Percentiles rank a stretch among this genome's conserved stretches.
Evolutionary conservation across 2,888 invertebrate genomes (phyloP).

Genomic region (Drosophila testacea): DNA sequence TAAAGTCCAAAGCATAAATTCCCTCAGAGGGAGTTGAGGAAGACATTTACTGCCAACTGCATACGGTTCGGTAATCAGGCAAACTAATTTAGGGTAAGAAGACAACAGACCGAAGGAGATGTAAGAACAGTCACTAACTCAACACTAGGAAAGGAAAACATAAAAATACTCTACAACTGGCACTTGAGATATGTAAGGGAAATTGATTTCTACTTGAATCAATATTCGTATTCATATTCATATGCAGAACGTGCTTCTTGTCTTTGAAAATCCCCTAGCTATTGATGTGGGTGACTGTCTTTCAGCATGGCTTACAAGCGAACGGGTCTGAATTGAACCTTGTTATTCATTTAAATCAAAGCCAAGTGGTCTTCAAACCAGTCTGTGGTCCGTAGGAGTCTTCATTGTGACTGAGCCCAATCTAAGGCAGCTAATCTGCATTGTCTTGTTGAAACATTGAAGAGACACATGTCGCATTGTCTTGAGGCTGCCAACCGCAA

Average conservation of each 20-base stretch:
- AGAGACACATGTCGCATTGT: constrained; percentile 54
- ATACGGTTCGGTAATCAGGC: constrained; percentile 47
- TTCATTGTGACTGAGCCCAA: constrained; percentile 23
- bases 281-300: constrained; percentile 50
- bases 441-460: constrained; percentile 58
- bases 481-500: constrained; percentile 52
- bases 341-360: constrained; percentile 71
- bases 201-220: constrained; percentile 50
- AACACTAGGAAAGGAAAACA: constrained; percentile 24
- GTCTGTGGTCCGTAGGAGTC: neutral
- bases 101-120: constrained; percentile 10
- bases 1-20: constrained; percentile 46
- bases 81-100: constrained; percentile 54
- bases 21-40: constrained; percentile 18
- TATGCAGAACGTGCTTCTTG: constrained; percentile 56
- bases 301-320: neutral
- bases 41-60: constrained; percentile 36
- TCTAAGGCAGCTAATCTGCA: constrained; percentile 64
- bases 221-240: constrained; percentile 64
- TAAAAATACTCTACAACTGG: constrained; percentile 13
- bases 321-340: constrained; percentile 10
- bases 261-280: constrained; percentile 31
- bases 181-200: constrained; percentile 40
- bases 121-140: constrained; percentile 36
- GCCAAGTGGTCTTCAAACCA: constrained; percentile 37